Evolutionary conservation across 1,140 invertebrate genomes (phyloP).

Genomic region (Hetaerina americana): DNA sequence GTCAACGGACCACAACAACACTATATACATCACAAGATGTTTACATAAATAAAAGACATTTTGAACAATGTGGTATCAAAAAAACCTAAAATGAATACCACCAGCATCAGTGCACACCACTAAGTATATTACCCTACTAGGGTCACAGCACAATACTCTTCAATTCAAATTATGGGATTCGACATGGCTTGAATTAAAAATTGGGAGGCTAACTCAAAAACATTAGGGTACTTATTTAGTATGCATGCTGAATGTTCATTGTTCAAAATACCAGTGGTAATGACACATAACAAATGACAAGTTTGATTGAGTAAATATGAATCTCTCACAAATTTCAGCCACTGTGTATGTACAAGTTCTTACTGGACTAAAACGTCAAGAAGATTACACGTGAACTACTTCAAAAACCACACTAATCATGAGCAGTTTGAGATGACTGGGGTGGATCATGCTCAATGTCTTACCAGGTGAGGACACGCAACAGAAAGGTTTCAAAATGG

Average conservation of each 20-base stretch:
- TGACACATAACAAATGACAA: slow-evolving; percentile 11
- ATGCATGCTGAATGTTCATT: slow-evolving; percentile 6
- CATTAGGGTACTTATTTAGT: slow-evolving; percentile 6
- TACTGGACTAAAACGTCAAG: slow-evolving; percentile 12
- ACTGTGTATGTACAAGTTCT: slow-evolving; percentile 7
- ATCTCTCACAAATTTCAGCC: slow-evolving; percentile 5
- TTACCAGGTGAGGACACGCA: slow-evolving; percentile 5
- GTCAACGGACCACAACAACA: slow-evolving; percentile 11
- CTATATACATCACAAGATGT: slow-evolving; percentile 12
- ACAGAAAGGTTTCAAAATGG: slow-evolving; percentile 4
- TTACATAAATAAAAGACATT: slow-evolving; percentile 15
- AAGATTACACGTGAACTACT: slow-evolving; percentile 10
- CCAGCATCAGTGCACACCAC: not conserved
- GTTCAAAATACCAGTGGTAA: slow-evolving; percentile 12
- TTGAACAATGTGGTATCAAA: slow-evolving; percentile 14
- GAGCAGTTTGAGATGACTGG: slow-evolving; percentile 10
- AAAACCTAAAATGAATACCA: slow-evolving; percentile 4
- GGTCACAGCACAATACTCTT: not conserved
- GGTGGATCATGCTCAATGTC: not conserved
- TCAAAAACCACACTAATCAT: slow-evolving; percentile 9
- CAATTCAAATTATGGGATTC: not conserved
- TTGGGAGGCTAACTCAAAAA: slow-evolving; percentile 3
- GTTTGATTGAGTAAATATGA: slow-evolving; percentile 3
- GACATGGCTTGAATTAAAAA: slow-evolving; percentile 4
- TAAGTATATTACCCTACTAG: slow-evolving; percentile 1